Evolutionary conservation across 2,888 invertebrate genomes (phyloP).

Genomic region (Calliphora vomitoria): DNA sequence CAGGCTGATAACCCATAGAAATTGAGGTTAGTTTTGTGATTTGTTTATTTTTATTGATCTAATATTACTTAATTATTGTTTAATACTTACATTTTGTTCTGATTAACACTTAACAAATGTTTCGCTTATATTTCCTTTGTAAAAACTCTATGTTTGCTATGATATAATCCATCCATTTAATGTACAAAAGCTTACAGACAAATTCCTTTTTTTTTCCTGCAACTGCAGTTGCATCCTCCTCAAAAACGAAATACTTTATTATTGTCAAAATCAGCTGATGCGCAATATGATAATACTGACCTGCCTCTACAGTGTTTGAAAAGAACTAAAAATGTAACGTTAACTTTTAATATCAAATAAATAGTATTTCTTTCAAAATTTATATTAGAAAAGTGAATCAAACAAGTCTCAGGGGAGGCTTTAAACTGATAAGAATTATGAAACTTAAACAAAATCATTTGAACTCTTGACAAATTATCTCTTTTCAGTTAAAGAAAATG

Average conservation of each 20-base stretch:
- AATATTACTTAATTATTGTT: too few relatives aligned
- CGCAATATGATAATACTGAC: constrained; percentile 37
- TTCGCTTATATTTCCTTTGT: too few relatives aligned
- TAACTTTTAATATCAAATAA: background rate
- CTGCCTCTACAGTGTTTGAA: constrained; percentile 49
- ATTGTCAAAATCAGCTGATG: constrained; percentile 65
- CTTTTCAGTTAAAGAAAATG: constrained; percentile 43
- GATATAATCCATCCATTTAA: too few relatives aligned
- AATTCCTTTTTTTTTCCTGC: background rate
- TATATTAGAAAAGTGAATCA: background rate
- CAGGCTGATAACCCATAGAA: too few relatives aligned
- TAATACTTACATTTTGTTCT: too few relatives aligned
- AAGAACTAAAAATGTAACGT: constrained; percentile 20
- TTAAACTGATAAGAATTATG: constrained; percentile 62
- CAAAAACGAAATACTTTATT: background rate
- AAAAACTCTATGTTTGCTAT: too few relatives aligned
- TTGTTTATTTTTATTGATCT: too few relatives aligned
- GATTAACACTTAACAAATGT: too few relatives aligned
- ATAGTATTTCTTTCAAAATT: background rate
- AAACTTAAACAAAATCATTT: background rate
- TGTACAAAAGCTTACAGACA: too few relatives aligned
- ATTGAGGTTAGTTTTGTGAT: too few relatives aligned
- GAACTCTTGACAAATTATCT: constrained; percentile 6
- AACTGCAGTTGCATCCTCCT: constrained; percentile 25
- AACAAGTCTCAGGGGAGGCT: background rate